Conservation (phyloP, 2,888 invertebrate species). For the Cheilosia variabilis region DNA sequence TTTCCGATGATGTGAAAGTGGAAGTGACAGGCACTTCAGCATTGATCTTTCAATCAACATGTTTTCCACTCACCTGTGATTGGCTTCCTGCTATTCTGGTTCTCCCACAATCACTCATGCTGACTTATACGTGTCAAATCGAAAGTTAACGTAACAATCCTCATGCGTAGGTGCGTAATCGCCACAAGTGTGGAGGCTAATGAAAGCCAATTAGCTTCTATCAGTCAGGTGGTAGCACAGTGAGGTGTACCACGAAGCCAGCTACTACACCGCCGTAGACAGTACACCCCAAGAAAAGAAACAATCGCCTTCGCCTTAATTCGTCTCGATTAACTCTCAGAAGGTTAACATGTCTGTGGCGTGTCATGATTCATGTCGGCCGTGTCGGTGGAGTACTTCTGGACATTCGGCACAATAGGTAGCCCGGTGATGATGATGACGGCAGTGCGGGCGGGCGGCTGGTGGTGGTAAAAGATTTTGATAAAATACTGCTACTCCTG, state of each 20-base stretch:
- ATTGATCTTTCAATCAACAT: constrained; percentile 55
- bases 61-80: constrained; percentile 48
- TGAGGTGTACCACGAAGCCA: constrained; percentile 56
- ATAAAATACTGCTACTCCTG: constrained; percentile 61
- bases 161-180: constrained; percentile 68
- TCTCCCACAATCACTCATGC: constrained; percentile 63
- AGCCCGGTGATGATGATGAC: constrained; percentile 34
- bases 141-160: constrained; percentile 71
- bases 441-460: constrained; percentile 27
- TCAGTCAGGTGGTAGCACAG: constrained; percentile 61
- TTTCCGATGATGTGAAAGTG: not conserved
- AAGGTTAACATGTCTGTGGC: constrained; percentile 75
- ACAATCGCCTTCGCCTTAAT: constrained; percentile 73
- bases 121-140: constrained; percentile 72
- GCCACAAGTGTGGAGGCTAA: constrained; percentile 74
- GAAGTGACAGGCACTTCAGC: constrained; percentile 44
- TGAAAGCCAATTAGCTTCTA: constrained; percentile 75
- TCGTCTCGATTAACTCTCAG: constrained; percentile 74
- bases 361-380: constrained; percentile 73
- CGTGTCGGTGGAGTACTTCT: constrained; percentile 41
- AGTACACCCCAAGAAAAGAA: constrained; percentile 62
- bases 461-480: constrained; percentile 65
- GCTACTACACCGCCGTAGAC: not conserved
- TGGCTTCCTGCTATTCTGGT: constrained; percentile 36
- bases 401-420: constrained; percentile 51